Evolutionary conservation across 2,113 vertebrate genomes (phyloP).

Genomic region (Okapia johnstoni): DNA sequence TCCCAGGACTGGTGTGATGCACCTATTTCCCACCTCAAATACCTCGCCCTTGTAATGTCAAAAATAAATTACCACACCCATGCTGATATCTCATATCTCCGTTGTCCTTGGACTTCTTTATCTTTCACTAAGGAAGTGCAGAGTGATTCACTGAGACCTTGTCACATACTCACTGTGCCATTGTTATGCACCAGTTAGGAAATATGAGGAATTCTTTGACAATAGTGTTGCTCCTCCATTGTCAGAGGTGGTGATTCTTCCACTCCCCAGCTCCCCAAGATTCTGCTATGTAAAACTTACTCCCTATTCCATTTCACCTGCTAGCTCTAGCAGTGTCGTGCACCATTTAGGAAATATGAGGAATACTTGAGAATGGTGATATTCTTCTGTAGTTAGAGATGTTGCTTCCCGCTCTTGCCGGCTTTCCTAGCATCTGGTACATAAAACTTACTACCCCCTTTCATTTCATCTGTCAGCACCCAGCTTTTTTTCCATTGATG

Average conservation of each 20-base stretch:
- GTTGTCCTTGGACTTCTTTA: not conserved
- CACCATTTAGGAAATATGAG: not conserved
- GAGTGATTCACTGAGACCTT: too few relatives aligned
- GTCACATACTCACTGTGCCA: too few relatives aligned
- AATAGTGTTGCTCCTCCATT: too few relatives aligned
- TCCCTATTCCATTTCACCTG: too few relatives aligned
- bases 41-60: not conserved
- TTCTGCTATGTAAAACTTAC: too few relatives aligned
- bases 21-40: slow-evolving; percentile 3
- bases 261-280: too few relatives aligned
- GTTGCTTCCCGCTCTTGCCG: not conserved
- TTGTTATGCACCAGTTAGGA: too few relatives aligned
- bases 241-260: too few relatives aligned
- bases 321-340: not conserved
- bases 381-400: not conserved
- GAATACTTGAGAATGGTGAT: not conserved
- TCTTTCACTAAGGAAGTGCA: not conserved
- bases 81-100: not conserved
- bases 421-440: not conserved
- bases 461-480: too few relatives aligned
- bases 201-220: too few relatives aligned
- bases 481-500: not conserved
- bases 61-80: not conserved
- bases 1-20: not conserved
- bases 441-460: not conserved